These are phyloP conservation scores for Ypsolopha sequella DNA, from an alignment of 2,888 invertebrate species.

Conservation along the genomic window DNA sequence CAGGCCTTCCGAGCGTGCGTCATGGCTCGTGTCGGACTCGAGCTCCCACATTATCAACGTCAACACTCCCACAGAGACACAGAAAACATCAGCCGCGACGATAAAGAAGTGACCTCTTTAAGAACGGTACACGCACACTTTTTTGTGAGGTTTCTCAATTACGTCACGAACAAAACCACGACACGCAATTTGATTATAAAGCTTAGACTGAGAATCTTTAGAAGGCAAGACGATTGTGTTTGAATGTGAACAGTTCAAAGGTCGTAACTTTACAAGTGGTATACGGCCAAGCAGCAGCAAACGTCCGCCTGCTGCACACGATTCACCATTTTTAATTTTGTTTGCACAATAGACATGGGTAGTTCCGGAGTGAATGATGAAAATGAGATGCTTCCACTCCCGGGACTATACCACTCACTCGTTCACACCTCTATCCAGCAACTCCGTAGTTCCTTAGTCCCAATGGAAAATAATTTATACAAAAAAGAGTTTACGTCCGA, in stretches of 20 bases:
- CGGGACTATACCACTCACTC: too few species aligned
- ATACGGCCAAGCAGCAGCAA: background rate
- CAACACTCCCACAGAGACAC: too few species aligned
- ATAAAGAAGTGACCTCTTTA: conserved; percentile 8
- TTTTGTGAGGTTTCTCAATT: conserved; percentile 44
- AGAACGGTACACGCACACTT: conserved; percentile 36
- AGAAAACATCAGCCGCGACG: too few species aligned
- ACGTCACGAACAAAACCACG: conserved; percentile 47
- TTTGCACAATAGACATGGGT: too few species aligned
- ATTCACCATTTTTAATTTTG: conserved; percentile 2
- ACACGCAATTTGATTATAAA: conserved; percentile 8
- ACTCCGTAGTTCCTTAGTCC: too few species aligned
- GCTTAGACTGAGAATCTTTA: background rate
- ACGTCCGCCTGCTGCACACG: background rate
- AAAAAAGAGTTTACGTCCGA: too few species aligned
- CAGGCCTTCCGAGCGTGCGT: conserved; percentile 59
- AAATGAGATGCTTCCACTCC: too few species aligned
- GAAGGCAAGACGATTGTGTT: background rate
- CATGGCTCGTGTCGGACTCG: conserved; percentile 53
- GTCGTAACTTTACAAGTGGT: background rate
- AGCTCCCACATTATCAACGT: conserved; percentile 54
- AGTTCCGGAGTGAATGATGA: too few species aligned
- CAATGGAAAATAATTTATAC: too few species aligned
- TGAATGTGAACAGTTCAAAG: background rate
- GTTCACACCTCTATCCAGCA: too few species aligned